Conservation (phyloP, 2,888 invertebrate species). For the Chloroclysta siterata region DNA sequence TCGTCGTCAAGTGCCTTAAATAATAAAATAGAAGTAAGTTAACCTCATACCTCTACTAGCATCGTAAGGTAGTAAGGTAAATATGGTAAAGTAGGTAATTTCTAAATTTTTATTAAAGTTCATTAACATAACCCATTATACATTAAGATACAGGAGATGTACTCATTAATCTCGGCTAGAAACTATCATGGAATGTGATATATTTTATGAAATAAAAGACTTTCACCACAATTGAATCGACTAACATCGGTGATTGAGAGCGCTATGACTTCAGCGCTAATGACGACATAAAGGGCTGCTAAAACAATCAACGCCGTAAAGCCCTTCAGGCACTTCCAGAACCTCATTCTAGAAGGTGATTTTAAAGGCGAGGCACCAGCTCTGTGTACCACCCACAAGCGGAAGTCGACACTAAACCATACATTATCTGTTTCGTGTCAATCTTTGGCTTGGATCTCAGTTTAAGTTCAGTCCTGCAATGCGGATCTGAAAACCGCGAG, state of each 20-base stretch:
- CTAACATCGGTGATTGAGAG: not conserved
- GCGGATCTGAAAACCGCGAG: not conserved
- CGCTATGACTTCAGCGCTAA: not conserved
- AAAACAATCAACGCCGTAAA: not conserved
- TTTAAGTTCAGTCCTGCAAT: no score
- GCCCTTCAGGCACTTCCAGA: no score
- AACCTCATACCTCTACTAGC: conserved; percentile 17
- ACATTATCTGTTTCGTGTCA: not conserved
- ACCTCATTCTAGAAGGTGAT: not conserved
- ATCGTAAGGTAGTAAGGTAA: not conserved
- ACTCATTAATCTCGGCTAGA: conserved; percentile 13
- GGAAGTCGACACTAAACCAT: no score
- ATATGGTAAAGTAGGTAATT: conserved; percentile 2
- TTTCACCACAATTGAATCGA: conserved; percentile 14
- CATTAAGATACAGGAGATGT: not conserved
- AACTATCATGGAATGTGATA: conserved; percentile 9
- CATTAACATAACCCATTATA: not conserved
- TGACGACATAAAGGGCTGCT: not conserved
- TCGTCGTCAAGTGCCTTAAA: conserved; percentile 12
- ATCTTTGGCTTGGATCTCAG: not conserved
- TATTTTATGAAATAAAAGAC: conserved; percentile 19
- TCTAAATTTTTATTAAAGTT: conserved; percentile 1
- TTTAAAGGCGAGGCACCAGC: not conserved
- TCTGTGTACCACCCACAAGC: not conserved
- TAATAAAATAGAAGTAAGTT: conserved; percentile 14